Conservation (phyloP, 1,140 invertebrate genomes). For the Lasioglossum baleicum region DNA sequence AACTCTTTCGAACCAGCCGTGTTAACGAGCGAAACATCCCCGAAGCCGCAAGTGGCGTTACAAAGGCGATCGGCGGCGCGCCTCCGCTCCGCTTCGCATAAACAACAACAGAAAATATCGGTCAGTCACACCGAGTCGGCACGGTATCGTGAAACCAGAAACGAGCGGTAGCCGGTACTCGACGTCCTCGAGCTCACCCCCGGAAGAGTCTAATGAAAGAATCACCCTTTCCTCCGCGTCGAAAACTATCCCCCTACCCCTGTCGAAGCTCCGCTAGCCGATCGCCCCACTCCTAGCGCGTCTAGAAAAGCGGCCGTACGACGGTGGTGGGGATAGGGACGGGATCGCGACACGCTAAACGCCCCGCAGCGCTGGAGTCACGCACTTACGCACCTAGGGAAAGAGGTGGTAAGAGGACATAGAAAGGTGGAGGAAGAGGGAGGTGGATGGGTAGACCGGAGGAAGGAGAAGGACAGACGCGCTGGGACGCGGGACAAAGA, state of each 20-base stretch:
- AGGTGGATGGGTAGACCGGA: too few relatives aligned
- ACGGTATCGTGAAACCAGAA: slow-evolving; percentile 39
- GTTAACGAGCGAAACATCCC: background rate
- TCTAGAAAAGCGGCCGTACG: slow-evolving; percentile 28
- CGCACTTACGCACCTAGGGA: slow-evolving; percentile 56
- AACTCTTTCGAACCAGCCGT: too few relatives aligned
- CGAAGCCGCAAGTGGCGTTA: too few relatives aligned
- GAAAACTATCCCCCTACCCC: slow-evolving; percentile 26
- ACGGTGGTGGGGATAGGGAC: slow-evolving; percentile 25
- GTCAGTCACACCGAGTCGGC: slow-evolving; percentile 35
- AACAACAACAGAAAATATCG: slow-evolving; percentile 42
- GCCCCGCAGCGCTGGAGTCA: slow-evolving; percentile 47
- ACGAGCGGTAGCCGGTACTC: slow-evolving; percentile 17
- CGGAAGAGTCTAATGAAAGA: slow-evolving; percentile 42
- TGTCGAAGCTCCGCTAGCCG: background rate
- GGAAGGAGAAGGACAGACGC: background rate
- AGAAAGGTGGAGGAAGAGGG: slow-evolving; percentile 13
- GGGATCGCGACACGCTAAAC: slow-evolving; percentile 58
- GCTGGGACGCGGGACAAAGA: background rate
- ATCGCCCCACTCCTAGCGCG: background rate
- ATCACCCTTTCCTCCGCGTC: slow-evolving; percentile 36
- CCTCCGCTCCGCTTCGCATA: background rate
- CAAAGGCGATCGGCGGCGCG: background rate
- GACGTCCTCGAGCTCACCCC: slow-evolving; percentile 49
- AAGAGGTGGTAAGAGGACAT: slow-evolving; percentile 40